These are phyloP conservation scores for Amphilophus citrinellus DNA, from an alignment of 2,113 vertebrate genomes.

Conservation along the genomic window DNA sequence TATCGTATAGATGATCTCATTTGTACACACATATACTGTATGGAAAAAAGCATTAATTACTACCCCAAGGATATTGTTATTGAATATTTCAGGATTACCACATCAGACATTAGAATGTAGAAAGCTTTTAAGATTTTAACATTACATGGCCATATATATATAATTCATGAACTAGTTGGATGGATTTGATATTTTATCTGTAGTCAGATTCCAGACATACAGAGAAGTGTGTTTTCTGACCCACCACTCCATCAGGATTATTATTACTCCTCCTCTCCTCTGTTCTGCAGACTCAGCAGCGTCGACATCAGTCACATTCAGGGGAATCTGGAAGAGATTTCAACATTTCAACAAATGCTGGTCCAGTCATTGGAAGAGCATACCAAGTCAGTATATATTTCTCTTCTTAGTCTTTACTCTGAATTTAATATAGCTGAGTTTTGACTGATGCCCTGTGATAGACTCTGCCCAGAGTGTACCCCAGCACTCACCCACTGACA, in stretches of 20 bases:
- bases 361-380: constrained; percentile 96
- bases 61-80: neutral
- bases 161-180: neutral
- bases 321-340: constrained; percentile 97
- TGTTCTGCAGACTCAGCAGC: constrained; percentile 83
- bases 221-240: fast-evolving
- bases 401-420: neutral
- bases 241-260: neutral
- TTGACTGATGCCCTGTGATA: neutral
- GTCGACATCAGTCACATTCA: constrained; percentile 88
- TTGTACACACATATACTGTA: too few relatives aligned
- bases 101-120: neutral
- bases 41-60: neutral
- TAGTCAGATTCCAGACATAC: neutral
- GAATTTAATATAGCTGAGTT: neutral
- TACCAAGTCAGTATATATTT: constrained; percentile 85
- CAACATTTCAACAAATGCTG: constrained; percentile 94
- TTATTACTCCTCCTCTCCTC: neutral
- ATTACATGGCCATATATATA: too few relatives aligned
- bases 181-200: neutral
- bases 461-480: too few relatives aligned
- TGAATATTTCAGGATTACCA: neutral
- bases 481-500: too few relatives aligned
- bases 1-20: neutral
- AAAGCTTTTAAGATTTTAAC: neutral